A percentile compares a stretch with the other conserved stretches of the same genome.
Conservation (phyloP, 2,113 vertebrate genomes). For the Psilopsiagon aymara region DNA sequence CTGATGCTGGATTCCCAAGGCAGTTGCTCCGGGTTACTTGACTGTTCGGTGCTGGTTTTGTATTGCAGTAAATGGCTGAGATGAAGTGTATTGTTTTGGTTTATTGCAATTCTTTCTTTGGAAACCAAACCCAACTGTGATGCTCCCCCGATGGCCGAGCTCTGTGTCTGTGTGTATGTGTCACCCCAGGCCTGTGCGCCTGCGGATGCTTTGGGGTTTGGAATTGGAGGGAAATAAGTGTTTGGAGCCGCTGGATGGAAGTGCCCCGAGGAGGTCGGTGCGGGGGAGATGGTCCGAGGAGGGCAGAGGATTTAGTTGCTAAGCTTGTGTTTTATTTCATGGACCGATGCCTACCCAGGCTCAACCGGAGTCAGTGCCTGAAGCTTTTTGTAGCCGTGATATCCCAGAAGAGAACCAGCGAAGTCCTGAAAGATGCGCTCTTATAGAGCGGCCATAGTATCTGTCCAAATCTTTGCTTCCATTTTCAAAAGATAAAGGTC, state of each 20-base stretch:
- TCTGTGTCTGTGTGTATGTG: background rate
- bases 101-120: background rate
- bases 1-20: background rate
- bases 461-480: conserved; percentile 79
- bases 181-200: conserved; percentile 5
- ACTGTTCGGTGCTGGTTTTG: conserved; percentile 2
- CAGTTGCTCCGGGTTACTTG: background rate
- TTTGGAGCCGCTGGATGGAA: background rate
- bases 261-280: background rate
- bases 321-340: conserved; percentile 61
- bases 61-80: conserved; percentile 13
- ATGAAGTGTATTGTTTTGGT: background rate
- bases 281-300: background rate
- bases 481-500: conserved; percentile 76
- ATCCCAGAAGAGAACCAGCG: conserved; percentile 67
- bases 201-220: background rate
- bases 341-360: conserved; percentile 62
- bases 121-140: background rate
- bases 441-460: conserved; percentile 75
- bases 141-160: background rate
- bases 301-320: background rate
- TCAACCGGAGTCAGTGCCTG: conserved; percentile 50
- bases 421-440: conserved; percentile 68
- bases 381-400: conserved; percentile 58
- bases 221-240: conserved; percentile 10